A percentile compares a stretch with the other conserved stretches of the same genome.
Evolutionary conservation across 2,888 invertebrate genomes (phyloP).

Genomic region (Gastracanthus pulcherrimus): DNA sequence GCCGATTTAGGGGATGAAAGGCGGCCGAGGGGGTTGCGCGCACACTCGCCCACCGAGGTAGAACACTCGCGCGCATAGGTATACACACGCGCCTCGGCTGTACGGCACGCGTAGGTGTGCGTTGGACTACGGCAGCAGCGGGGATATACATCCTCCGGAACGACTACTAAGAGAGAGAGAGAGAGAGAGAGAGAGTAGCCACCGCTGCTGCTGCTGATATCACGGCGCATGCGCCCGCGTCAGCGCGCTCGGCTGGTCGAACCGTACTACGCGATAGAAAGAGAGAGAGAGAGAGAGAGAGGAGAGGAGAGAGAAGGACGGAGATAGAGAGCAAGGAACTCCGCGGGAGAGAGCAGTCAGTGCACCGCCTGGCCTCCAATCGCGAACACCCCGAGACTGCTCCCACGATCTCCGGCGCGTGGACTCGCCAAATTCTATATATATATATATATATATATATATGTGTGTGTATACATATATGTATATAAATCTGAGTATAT

Average conservation of each 20-base stretch:
- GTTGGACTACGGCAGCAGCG: background rate
- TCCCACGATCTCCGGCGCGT: slow-evolving; percentile 50
- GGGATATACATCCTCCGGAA: background rate
- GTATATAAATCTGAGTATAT: too few relatives aligned
- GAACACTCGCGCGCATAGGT: background rate
- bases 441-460: background rate
- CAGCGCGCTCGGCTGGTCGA: slow-evolving; percentile 41
- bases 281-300: slow-evolving; percentile 19
- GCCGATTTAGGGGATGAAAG: slow-evolving; percentile 1
- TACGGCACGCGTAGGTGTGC: background rate
- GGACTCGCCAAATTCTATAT: slow-evolving; percentile 45
- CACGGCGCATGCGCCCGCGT: slow-evolving; percentile 52
- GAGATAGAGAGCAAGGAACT: slow-evolving; percentile 67
- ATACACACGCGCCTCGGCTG: background rate
- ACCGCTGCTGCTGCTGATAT: background rate
- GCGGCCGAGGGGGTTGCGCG: background rate
- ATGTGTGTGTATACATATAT: background rate
- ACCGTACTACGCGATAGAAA: slow-evolving; percentile 23
- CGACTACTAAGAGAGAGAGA: background rate
- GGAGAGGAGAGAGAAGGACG: slow-evolving; percentile 59
- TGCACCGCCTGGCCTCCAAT: slow-evolving; percentile 74
- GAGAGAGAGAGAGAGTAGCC: background rate
- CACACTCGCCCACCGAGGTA: background rate
- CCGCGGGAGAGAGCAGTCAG: slow-evolving; percentile 69
- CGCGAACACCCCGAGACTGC: slow-evolving; percentile 65